Conservation (phyloP, 2,797 vertebrate species). For the Orestias chungarensis region DNA sequence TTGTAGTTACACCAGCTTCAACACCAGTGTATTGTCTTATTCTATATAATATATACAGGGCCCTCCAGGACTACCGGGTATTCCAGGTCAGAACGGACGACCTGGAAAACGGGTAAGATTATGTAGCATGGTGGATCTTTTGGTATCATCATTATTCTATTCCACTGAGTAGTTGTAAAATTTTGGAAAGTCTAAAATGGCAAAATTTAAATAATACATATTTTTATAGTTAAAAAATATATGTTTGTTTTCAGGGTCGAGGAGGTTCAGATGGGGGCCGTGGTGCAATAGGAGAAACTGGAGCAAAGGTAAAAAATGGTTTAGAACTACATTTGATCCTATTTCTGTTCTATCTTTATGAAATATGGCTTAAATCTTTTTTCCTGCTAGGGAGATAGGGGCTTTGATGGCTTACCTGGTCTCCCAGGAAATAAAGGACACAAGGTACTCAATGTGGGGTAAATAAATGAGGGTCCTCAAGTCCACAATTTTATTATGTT, state of each 20-base stretch:
- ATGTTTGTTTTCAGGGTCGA: constrained; percentile 82
- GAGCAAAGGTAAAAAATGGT: constrained; percentile 84
- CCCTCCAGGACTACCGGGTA: constrained; percentile 84
- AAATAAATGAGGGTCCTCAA: background rate
- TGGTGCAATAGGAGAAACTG: constrained; percentile 90
- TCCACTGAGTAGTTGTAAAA: background rate
- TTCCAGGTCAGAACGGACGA: constrained; percentile 87
- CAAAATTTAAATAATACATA: background rate
- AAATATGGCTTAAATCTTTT: background rate
- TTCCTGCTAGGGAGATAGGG: constrained; percentile 86
- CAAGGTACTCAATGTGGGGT: constrained; percentile 77
- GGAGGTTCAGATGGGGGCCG: constrained; percentile 88
- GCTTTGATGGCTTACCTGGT: constrained; percentile 93
- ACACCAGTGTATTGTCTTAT: background rate
- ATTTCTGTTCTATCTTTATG: constrained; percentile 3
- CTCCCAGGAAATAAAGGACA: constrained; percentile 93
- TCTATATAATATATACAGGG: constrained; percentile 76
- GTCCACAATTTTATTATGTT: background rate
- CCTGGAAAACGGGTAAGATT: constrained; percentile 87
- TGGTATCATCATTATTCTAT: background rate
- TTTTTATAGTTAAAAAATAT: background rate
- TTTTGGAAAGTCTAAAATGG: too few species aligned
- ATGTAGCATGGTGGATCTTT: background rate
- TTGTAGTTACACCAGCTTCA: background rate
- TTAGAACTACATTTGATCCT: background rate